phyloP scores from a whole-genome alignment of 2,888 invertebrate genomes.

The Cantharis lateralis region DNA sequence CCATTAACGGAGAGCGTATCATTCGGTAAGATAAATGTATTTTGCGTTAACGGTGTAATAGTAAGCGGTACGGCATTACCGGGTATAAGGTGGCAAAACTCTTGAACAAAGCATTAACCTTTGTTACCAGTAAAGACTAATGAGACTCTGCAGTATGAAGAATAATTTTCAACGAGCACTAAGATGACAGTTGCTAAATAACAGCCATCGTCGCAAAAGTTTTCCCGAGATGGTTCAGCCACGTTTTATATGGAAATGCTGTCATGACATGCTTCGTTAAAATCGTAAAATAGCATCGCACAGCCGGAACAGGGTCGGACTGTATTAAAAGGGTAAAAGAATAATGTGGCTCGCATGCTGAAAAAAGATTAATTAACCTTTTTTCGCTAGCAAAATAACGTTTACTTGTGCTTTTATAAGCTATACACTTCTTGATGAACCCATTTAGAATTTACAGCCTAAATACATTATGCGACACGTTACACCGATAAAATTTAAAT shows the following conservation, averaged over 20 bases:
- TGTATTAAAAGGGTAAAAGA: slow-evolving; percentile 51
- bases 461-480: not conserved
- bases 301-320: slow-evolving; percentile 50
- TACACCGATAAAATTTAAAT: not conserved
- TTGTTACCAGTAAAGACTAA: slow-evolving; percentile 26
- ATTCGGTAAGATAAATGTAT: not conserved
- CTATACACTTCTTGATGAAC: slow-evolving; percentile 17
- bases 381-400: slow-evolving; percentile 49
- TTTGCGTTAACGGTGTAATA: slow-evolving; percentile 20
- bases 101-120: slow-evolving; percentile 31
- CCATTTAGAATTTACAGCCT: slow-evolving; percentile 25
- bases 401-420: slow-evolving; percentile 40
- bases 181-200: slow-evolving; percentile 49
- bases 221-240: slow-evolving; percentile 42
- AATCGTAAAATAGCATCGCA: slow-evolving; percentile 53
- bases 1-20: not conserved
- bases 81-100: slow-evolving; percentile 26
- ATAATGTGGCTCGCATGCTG: slow-evolving; percentile 54
- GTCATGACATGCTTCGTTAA: slow-evolving; percentile 55
- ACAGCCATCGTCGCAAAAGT: slow-evolving; percentile 47
- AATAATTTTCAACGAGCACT: slow-evolving; percentile 42
- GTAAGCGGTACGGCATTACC: slow-evolving; percentile 6
- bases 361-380: slow-evolving; percentile 53
- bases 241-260: slow-evolving; percentile 47
- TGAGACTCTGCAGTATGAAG: slow-evolving; percentile 41